Evolutionary conservation across 2,113 vertebrate species (phyloP).

Genomic region (Gila orcuttii): DNA sequence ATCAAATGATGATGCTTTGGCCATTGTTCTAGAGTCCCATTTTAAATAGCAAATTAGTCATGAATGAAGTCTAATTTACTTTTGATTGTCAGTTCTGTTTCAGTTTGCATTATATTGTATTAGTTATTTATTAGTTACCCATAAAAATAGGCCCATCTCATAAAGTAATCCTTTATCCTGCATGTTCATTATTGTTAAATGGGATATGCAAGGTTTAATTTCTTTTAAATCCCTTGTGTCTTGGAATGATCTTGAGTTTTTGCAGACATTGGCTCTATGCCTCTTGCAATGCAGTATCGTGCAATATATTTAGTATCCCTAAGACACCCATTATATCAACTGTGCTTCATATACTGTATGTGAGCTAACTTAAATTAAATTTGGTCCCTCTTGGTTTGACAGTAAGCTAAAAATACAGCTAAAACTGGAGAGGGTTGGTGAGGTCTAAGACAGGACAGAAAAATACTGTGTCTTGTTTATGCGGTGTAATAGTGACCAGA

Average conservation of each 20-base stretch:
- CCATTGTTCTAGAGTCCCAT: background rate
- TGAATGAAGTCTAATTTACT: background rate
- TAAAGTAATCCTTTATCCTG: background rate
- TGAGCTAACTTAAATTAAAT: slow-evolving; percentile 12
- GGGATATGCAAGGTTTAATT: background rate
- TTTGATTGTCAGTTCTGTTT: background rate
- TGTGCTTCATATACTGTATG: background rate
- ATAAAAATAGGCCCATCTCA: background rate
- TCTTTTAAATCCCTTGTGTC: background rate
- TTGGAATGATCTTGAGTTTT: slow-evolving; percentile 8
- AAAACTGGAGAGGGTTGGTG: background rate
- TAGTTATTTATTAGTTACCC: background rate
- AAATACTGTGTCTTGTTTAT: background rate
- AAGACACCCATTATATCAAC: slow-evolving; percentile 1
- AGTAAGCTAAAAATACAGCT: background rate
- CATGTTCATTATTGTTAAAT: background rate
- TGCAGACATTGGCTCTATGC: background rate
- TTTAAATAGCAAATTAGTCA: background rate
- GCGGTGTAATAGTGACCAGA: background rate
- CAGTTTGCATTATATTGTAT: background rate
- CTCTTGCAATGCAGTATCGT: background rate
- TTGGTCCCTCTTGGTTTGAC: background rate
- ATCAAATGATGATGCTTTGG: background rate
- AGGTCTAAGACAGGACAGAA: background rate
- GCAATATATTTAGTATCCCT: slow-evolving; percentile 19